Conservation (phyloP, 1,140 invertebrate species). For the Drosophila yakuba region DNA sequence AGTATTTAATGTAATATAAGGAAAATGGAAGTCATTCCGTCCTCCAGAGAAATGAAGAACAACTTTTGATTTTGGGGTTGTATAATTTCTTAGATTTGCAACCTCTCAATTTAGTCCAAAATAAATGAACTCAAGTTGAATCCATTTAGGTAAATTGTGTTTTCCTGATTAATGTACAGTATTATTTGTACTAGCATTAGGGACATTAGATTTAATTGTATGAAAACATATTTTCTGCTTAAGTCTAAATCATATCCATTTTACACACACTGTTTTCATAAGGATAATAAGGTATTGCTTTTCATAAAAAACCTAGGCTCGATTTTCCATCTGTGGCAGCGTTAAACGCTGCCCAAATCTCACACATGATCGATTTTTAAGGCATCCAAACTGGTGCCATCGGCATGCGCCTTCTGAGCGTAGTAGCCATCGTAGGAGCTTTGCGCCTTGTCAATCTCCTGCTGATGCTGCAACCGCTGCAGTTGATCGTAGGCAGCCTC, state of each 20-base stretch:
- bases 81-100: neutral
- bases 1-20: no score
- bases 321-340: neutral
- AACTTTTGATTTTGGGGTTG: neutral
- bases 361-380: conserved; percentile 69
- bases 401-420: conserved; percentile 62
- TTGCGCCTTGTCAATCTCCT: conserved; percentile 72
- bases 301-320: conserved; percentile 3
- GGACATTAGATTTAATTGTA: neutral
- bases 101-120: neutral
- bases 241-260: conserved; percentile 21
- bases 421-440: conserved; percentile 73
- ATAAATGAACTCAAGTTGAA: neutral
- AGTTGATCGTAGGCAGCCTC: conserved; percentile 76
- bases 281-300: conserved; percentile 59
- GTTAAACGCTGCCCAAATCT: conserved; percentile 17
- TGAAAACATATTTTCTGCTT: conserved; percentile 12
- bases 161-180: conserved; percentile 25
- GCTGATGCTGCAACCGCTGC: conserved; percentile 62
- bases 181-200: conserved; percentile 18
- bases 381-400: conserved; percentile 55
- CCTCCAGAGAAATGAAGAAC: no score
- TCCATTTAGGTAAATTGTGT: neutral
- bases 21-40: no score
- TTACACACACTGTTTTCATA: conserved; percentile 6